Base-by-base conservation (phyloP, 2,888 invertebrate species). In the Ecliptopera silaceata region DNA sequence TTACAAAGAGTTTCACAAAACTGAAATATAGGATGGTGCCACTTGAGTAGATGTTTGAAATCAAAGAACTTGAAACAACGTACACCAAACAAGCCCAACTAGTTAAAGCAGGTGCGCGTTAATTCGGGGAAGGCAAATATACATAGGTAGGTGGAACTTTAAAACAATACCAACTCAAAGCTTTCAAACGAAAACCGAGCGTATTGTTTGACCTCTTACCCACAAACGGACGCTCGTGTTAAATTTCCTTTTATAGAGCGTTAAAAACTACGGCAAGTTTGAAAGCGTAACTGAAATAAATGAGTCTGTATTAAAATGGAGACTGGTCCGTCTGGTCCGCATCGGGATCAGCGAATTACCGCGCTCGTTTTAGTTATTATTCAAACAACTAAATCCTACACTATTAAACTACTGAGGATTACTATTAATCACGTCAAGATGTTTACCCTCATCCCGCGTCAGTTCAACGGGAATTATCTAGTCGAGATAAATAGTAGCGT, bases 381-480 rank as follows among this genome's bases (percentile, higher is more conserved):
- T 85, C 82, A 80, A 84, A 84, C 82, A 82, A 82, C 74, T 80
- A 82, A 86, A 82, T 84, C 81, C 82, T 79, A 79, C 78, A 85
- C 84, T 84, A 84, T 84, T 86, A 86, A 87, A 85, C 85, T 84
- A 84, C 81, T 83, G 77, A 79, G 84, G 84, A 85, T 87, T 84
- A 85, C 86, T 82, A 87, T 88, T 86, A 87, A 86, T 88, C 86
- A 88, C 85, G 84, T 81, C 86, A 86, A 86, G 86, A 84, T 87
- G 87, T 86, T 88, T 87, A 88, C 87, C 86, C 87, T 87, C 82
- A 87, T 87, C 86, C 82, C 73, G 73, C 78, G 86, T 85, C 84
- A 85, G 81, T 83, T 82, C 72, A 71, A 77, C 69, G 77, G 77
- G 84, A 86, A 84, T 86, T 86, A 86, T 86, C 85, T 83, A 75